A percentile compares a stretch with the other conserved stretches of the same genome.
These are phyloP conservation scores for Nasonia longicornis DNA, from an alignment of 1,140 invertebrate species.

Conservation along the genomic window DNA sequence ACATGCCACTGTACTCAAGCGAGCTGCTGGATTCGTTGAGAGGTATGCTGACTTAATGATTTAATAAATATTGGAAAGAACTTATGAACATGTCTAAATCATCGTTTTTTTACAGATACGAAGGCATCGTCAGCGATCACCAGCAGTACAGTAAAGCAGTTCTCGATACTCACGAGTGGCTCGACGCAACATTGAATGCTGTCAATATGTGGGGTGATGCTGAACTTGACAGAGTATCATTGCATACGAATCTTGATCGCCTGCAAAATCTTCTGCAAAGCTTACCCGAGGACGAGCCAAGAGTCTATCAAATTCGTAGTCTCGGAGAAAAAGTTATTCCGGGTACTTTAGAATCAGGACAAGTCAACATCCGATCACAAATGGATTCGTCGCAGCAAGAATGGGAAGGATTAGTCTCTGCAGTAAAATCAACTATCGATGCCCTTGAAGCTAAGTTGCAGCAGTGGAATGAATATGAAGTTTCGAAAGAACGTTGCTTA, in stretches of 20 bases:
- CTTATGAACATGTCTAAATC: neutral
- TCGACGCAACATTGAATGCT: constrained; percentile 89
- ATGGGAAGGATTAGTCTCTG: constrained; percentile 86
- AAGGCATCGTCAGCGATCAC: constrained; percentile 91
- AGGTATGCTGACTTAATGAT: constrained; percentile 54
- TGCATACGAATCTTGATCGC: constrained; percentile 93
- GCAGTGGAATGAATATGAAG: constrained; percentile 93
- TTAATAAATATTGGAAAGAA: neutral
- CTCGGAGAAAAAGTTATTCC: constrained; percentile 92
- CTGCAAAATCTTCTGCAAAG: constrained; percentile 79
- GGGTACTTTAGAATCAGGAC: constrained; percentile 86
- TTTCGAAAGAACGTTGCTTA: constrained; percentile 85
- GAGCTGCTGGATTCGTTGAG: constrained; percentile 79
- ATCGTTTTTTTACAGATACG: constrained; percentile 72
- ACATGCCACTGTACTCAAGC: constrained; percentile 76
- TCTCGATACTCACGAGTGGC: constrained; percentile 89
- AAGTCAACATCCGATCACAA: constrained; percentile 86
- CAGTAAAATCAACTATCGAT: constrained; percentile 82
- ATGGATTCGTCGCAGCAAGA: constrained; percentile 90
- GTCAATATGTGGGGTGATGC: constrained; percentile 88
- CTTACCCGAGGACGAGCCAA: constrained; percentile 87
- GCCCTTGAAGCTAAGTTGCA: constrained; percentile 84
- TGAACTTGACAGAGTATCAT: constrained; percentile 87
- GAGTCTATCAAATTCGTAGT: constrained; percentile 82
- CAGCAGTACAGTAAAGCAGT: constrained; percentile 92